Conservation (phyloP, 1,140 invertebrate genomes). For the Paraescarpia echinospica region DNA sequence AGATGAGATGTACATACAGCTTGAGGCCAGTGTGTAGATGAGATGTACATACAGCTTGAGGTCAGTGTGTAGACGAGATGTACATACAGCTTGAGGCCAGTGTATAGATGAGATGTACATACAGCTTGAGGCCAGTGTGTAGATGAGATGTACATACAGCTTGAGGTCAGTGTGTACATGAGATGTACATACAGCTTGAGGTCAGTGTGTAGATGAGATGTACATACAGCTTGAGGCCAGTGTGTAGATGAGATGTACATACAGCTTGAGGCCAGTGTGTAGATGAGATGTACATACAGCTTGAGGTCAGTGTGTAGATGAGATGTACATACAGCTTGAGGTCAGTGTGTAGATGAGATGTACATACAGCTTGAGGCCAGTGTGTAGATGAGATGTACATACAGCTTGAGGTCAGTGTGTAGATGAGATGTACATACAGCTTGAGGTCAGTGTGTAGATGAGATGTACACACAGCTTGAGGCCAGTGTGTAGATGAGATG, state of each 20-base stretch:
- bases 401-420: background rate
- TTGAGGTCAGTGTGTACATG: too few relatives aligned
- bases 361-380: background rate
- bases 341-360: background rate
- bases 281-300: background rate
- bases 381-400: too few relatives aligned
- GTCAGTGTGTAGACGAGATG: background rate
- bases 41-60: background rate
- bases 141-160: background rate
- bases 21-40: too few relatives aligned
- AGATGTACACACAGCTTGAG: background rate
- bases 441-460: too few relatives aligned
- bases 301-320: too few relatives aligned
- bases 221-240: background rate
- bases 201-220: background rate
- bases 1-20: background rate
- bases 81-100: background rate
- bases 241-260: too few relatives aligned
- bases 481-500: background rate
- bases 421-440: background rate
- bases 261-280: background rate
- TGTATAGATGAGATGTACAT: too few relatives aligned
- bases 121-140: background rate
- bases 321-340: background rate
- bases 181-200: background rate